Evolutionary conservation across 2,888 invertebrate species (phyloP), one percentile per base, ranked within the genome.

Genomic region (Plebejus melissa): DNA sequence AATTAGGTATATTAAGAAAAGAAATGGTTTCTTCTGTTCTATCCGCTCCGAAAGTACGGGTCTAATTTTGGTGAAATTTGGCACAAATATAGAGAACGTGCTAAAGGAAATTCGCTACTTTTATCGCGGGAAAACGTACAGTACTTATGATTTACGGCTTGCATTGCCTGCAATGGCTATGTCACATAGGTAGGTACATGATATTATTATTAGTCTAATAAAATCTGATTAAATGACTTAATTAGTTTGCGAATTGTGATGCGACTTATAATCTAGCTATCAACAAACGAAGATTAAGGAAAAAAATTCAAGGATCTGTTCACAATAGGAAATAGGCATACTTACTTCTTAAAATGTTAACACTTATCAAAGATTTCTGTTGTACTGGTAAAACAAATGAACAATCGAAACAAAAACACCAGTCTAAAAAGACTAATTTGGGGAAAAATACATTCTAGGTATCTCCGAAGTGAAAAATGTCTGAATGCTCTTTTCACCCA

Each of bases 401-500:
- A 65, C 4, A 13, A 13, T 4, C 13, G 32, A 9, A 11, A 28
- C 60, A 28, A 28, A 60, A 60, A 60, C 4, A 32, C 16, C 0
- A 36, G 32, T 13, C 28, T 11, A 65, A 65, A 65, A 65, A 16
- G 65, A 36, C 32, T 65, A 36, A 65, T 65, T 65, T 36, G 65
- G 32, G 32, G 2, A 65, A 32, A 65, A 65, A 65, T 9, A 28
- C 60, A 32, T 60, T 65, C 16, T 65, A 22, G 22, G 22, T 22
- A 65, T 36, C 65, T 6, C 32, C 65, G 22, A 4, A 36, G 32
- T 1, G 65, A 41, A 70, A 41, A n/a, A 70, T 2, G 69, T 41
- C 38, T 41, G 41, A 70, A 70, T 41, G 41, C 70, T 41, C 70
- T 41, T 70, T 70, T 70, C 41, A 70, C n/a, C 9, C 38, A n/a